Evolutionary conservation across 2,113 vertebrate genomes (phyloP), one percentile per base, ranked within the genome.

Genomic region (Gasterosteus nipponicus): DNA sequence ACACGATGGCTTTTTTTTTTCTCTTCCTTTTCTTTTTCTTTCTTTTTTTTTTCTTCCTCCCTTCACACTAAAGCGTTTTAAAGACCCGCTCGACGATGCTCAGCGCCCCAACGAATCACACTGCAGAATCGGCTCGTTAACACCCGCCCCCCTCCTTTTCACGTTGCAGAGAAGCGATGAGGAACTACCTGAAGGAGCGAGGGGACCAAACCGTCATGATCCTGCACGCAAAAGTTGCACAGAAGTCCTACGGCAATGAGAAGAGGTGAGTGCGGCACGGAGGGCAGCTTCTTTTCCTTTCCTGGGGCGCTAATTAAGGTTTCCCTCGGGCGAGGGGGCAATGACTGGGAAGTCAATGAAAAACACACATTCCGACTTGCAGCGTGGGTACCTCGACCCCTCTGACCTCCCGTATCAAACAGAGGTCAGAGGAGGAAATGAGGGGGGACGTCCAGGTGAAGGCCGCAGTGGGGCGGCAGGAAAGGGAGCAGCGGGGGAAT

Each of bases 181-280:
- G 98, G 85, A 99, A 99, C 93, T 99, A 99, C 92, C 94, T 99
- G 85, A 99, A 99, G 92, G 98, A 99, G 90, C 93, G 97, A 92
- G 98, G 98, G n/a, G 98, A 99, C 96, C 98, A 99, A 93, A 99
- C 98, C 33, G 98, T 99, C 75, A 96, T 99, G 91, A 99, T 99
- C 92, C 97, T 99, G 87, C 98, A 99, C 11, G 98, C 98, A 1
- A 99, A 99, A 93, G 98, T 99, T 93, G 98, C 98, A 87, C 98
- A 99, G 93, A 99, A 99, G 89, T 99, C 98, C 0, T 99, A 99
- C 7, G 98, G 98, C 89, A 99, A 99, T 92, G 98, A 99, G 86
- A 99, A 99, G 94, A 95, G 97, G 97, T 98, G 91, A 92, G 87
- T 39, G 49, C 51, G 22, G 16, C 3, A 19, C 3, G 47, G 22